Conservation (phyloP, 2,113 vertebrate genomes). For the Genyomyrus donnyi region DNA sequence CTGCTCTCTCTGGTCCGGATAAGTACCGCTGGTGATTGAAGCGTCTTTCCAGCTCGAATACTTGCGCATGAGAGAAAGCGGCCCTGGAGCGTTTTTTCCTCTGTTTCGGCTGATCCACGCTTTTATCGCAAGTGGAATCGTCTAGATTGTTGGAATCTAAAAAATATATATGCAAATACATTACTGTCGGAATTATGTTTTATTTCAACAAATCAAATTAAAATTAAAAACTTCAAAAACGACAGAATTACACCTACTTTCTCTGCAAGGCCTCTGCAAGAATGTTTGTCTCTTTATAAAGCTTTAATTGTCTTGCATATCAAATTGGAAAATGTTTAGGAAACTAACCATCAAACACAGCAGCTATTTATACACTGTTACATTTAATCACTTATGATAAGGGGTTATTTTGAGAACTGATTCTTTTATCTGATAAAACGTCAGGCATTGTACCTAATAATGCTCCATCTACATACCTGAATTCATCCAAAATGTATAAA, state of each 20-base stretch:
- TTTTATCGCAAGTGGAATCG: constrained; percentile 46
- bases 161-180: constrained; percentile 3
- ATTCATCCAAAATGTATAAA: not conserved
- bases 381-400: not conserved
- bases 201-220: not conserved
- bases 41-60: constrained; percentile 95
- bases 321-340: not conserved
- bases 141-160: constrained; percentile 58
- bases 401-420: not conserved
- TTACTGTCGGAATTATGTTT: not conserved
- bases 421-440: not conserved
- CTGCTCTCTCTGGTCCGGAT: constrained; percentile 91
- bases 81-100: constrained; percentile 94
- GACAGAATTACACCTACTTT: not conserved
- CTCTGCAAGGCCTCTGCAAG: not conserved
- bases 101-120: constrained; percentile 71
- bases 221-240: not conserved
- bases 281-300: not conserved
- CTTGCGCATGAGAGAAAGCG: constrained; percentile 95
- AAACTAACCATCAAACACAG: not conserved
- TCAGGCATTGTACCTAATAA: not conserved
- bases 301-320: not conserved
- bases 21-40: constrained; percentile 98
- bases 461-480: not conserved
- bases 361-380: not conserved